Percentiles rank a stretch among this genome's conserved stretches.
These are phyloP conservation scores for Anguilla rostrata DNA, from an alignment of 2,113 vertebrate genomes.

Conservation along the genomic window DNA sequence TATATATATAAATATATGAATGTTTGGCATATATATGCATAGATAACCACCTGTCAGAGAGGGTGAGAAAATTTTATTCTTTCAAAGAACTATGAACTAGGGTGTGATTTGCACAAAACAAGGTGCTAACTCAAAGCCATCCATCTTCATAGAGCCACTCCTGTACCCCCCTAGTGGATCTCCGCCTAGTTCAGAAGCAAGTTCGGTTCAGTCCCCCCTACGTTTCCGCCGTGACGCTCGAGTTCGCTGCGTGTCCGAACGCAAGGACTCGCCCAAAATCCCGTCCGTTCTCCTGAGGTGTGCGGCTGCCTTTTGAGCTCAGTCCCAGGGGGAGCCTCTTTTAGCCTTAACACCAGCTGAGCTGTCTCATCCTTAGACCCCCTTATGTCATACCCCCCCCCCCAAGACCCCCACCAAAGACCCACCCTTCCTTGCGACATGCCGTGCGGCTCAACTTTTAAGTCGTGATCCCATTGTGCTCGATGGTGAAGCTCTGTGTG, in stretches of 20 bases:
- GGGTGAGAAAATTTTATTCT: conserved; percentile 78
- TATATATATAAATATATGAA: conserved; percentile 67
- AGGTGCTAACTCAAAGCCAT: conserved; percentile 81
- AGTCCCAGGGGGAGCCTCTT: not conserved
- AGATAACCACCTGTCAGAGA: conserved; percentile 75
- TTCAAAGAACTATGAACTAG: conserved; percentile 74
- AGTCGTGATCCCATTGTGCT: not conserved
- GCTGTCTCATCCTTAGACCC: not conserved
- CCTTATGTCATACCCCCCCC: not conserved
- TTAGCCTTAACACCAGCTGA: conserved; percentile 2
- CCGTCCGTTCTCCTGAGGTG: not conserved
- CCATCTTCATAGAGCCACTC: conserved; percentile 58
- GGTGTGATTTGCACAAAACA: conserved; percentile 81
- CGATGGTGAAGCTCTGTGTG: conserved; percentile 5
- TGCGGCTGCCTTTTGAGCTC: not conserved
- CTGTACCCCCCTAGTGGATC: conserved; percentile 41
- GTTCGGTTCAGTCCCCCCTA: not conserved
- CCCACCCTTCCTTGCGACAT: not conserved
- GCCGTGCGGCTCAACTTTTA: not conserved
- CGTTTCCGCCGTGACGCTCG: not conserved
- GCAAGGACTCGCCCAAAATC: not conserved
- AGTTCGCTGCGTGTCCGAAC: not conserved
- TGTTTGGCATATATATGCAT: conserved; percentile 83
- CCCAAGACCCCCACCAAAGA: not conserved
- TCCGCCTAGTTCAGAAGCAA: not conserved